These are phyloP conservation scores for Strix uralensis DNA, from an alignment of 2,113 vertebrate genomes.

Conservation along the genomic window DNA sequence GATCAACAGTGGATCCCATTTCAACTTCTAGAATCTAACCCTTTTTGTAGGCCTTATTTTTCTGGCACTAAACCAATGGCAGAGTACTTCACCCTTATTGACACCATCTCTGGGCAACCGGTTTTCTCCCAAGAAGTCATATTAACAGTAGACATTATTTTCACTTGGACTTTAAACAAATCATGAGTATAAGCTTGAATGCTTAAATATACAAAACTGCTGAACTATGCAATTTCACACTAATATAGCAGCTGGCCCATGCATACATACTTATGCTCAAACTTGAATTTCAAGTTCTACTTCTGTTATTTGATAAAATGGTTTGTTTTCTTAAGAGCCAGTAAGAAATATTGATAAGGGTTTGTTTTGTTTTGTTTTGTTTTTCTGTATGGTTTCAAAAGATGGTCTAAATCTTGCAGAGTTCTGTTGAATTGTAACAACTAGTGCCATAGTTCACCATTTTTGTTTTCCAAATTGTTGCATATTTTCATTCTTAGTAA, in stretches of 20 bases:
- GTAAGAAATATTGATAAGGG: background rate
- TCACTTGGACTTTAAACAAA: background rate
- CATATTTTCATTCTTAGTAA: background rate
- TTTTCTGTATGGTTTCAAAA: background rate
- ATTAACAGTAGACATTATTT: background rate
- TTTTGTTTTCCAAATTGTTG: background rate
- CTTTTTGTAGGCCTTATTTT: background rate
- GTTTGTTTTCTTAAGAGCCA: background rate
- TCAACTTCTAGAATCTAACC: background rate
- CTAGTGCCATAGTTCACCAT: background rate
- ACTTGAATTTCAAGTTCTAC: background rate
- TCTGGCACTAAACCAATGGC: background rate
- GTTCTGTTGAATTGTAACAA: background rate
- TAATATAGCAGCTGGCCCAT: background rate
- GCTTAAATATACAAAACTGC: background rate
- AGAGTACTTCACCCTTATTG: background rate
- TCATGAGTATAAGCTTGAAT: background rate
- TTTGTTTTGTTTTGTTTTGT: background rate
- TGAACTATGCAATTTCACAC: background rate
- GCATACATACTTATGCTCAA: background rate
- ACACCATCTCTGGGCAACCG: background rate
- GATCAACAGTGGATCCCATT: background rate
- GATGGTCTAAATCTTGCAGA: background rate
- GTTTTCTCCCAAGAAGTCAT: background rate
- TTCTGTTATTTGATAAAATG: background rate